Percentiles rank a stretch among this genome's conserved stretches.
These are phyloP conservation scores for Eristalis pertinax DNA, from an alignment of 2,888 invertebrate species.

Conservation along the genomic window DNA sequence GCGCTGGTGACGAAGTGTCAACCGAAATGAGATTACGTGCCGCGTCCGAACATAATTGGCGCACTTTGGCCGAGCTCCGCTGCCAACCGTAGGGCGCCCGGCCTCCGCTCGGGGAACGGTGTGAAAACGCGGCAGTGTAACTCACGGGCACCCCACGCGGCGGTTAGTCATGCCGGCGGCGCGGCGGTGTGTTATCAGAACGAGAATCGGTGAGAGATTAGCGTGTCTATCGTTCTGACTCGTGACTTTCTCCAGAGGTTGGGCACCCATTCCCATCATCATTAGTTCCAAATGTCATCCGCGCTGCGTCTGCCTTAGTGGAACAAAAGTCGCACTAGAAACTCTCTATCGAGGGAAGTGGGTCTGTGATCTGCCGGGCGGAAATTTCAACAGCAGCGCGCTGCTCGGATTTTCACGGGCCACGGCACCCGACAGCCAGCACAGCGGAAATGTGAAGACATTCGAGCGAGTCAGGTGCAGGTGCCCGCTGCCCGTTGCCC, in stretches of 20 bases:
- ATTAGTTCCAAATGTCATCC: conserved; percentile 52
- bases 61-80: conserved; percentile 10
- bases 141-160: not conserved
- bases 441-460: conserved; percentile 27
- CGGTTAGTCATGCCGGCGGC: not conserved
- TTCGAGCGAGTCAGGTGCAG: not conserved
- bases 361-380: not conserved
- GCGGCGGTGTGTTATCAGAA: not conserved
- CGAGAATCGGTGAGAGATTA: not conserved
- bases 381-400: conserved; percentile 14
- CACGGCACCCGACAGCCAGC: not conserved
- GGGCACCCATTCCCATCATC: conserved; percentile 27
- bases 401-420: conserved; percentile 9
- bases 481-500: conserved; percentile 2
- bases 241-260: conserved; percentile 29
- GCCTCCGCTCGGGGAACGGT: not conserved
- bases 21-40: conserved; percentile 22
- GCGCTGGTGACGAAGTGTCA: not conserved
- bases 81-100: not conserved
- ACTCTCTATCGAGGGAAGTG: conserved; percentile 10
- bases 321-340: conserved; percentile 37
- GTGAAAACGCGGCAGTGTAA: conserved; percentile 1
- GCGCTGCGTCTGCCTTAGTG: conserved; percentile 46
- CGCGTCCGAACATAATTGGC: conserved; percentile 23
- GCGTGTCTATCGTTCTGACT: not conserved